phyloP scores from a whole-genome alignment of 2,888 invertebrate genomes.

The Hyposoter didymator region DNA sequence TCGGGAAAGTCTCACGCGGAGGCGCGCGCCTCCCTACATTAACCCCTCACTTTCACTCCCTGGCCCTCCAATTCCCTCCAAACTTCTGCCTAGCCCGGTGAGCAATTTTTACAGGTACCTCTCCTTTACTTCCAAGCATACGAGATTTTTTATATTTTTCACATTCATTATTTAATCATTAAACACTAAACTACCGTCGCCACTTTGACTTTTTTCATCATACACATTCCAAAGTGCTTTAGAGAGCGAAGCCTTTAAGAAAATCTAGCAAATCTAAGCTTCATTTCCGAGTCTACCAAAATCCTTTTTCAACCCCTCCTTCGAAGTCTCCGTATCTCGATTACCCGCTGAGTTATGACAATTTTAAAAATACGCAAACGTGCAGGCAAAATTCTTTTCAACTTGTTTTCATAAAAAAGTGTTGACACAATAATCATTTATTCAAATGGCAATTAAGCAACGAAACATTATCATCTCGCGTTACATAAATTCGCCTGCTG shows the following conservation, averaged over 20 bases:
- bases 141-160: background rate
- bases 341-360: background rate
- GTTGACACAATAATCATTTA: background rate
- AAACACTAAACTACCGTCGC: background rate
- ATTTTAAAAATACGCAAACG: background rate
- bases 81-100: background rate
- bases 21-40: slow-evolving; percentile 68
- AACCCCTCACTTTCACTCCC: slow-evolving; percentile 11
- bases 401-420: background rate
- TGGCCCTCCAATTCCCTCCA: background rate
- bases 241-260: no score
- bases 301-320: background rate
- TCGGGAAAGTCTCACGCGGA: slow-evolving; percentile 53
- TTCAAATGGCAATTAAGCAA: background rate
- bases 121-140: slow-evolving; percentile 42
- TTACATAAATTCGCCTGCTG: slow-evolving; percentile 4
- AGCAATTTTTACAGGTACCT: slow-evolving; percentile 56
- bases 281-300: background rate
- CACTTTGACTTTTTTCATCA: background rate
- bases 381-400: background rate
- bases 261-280: background rate
- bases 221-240: background rate
- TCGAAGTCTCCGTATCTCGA: background rate
- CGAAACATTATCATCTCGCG: background rate
- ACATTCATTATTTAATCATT: background rate